Evolutionary conservation across 2,888 invertebrate species (phyloP).

Genomic region (Diarsia rubi): DNA sequence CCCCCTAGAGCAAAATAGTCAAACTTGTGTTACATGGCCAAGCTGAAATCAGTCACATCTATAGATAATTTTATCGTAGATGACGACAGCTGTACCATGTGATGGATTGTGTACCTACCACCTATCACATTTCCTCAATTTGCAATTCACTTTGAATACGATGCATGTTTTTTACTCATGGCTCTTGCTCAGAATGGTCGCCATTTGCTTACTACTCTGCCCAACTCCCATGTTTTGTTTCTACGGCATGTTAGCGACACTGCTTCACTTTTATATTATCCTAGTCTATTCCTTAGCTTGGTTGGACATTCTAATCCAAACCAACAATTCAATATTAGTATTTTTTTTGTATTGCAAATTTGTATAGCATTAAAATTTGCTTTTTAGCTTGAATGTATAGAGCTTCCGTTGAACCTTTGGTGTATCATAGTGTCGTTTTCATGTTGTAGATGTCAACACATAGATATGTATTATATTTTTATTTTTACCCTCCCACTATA

Average conservation of each 20-base stretch:
- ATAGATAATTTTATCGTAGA: background rate
- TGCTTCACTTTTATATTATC: slow-evolving; percentile 16
- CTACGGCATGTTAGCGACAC: slow-evolving; percentile 58
- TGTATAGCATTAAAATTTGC: slow-evolving; percentile 16
- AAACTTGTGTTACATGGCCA: background rate
- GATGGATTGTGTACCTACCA: background rate
- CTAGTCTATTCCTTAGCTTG: slow-evolving; percentile 3
- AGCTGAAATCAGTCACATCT: background rate
- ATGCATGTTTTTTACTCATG: background rate
- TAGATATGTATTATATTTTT: slow-evolving; percentile 47
- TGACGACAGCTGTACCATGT: background rate
- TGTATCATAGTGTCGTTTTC: slow-evolving; percentile 63
- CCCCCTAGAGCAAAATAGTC: background rate
- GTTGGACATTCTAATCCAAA: slow-evolving; percentile 6
- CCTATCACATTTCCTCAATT: background rate
- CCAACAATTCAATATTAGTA: background rate
- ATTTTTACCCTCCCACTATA: slow-evolving; percentile 20
- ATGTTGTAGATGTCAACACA: slow-evolving; percentile 55
- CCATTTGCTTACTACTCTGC: slow-evolving; percentile 39
- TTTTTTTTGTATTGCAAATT: slow-evolving; percentile 6
- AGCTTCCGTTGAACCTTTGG: slow-evolving; percentile 23
- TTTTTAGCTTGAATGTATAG: slow-evolving; percentile 41
- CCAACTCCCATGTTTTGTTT: slow-evolving; percentile 3
- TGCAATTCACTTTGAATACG: background rate
- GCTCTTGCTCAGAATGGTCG: background rate